Base-by-base conservation (phyloP, 2,888 invertebrate species). In the Lysandra coridon region DNA sequence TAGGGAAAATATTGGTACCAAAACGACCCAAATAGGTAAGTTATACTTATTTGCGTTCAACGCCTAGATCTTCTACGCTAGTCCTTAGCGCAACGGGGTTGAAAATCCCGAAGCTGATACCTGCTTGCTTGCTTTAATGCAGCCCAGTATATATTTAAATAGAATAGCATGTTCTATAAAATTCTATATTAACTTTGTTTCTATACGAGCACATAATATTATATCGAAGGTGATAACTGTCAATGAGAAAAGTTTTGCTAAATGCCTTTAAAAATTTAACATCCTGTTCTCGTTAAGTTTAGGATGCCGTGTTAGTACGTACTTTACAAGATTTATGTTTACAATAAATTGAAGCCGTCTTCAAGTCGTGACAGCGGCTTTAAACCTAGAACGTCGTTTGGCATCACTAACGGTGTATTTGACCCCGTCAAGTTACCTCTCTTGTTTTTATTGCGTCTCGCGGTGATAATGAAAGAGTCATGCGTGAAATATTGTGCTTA, bases 371-470 rank as follows among this genome's bases (percentile, higher is more conserved):
- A 79, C 78, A 79, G 37, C 40, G 57, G 33, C 33, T 75, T 37
- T 73, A 79, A 80, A 80, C 81, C 81, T 80, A 81, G 78, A 82
- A 74, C 74, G 81, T 73, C 78, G 73, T 79, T 80, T 80, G 80
- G 80, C 37, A 80, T 73, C 78, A 78, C 73, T 81, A 82, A 80
- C 82, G 82, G 82, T 79, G 69, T 30, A 79, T 80, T 53, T 80
- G 81, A 80, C 81, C 80, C 80, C 79, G 78, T 49, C 17, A 76
- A 78, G 79, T 78, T 81, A 78, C 76, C 73, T 76, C 33, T 69
- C 69, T 78, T 44, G 79, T 75, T 78, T 3, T 37, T 23, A n/a
- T 62, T n/a, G 49, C 33, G 60, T 37, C 23, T 5, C 23, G 37
- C 14, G 6, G 64, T 30, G 64, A 1, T 64, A 64, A 64, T 30